phyloP scores from a whole-genome alignment of 2,797 vertebrate species.

The Scarus forsteni region DNA sequence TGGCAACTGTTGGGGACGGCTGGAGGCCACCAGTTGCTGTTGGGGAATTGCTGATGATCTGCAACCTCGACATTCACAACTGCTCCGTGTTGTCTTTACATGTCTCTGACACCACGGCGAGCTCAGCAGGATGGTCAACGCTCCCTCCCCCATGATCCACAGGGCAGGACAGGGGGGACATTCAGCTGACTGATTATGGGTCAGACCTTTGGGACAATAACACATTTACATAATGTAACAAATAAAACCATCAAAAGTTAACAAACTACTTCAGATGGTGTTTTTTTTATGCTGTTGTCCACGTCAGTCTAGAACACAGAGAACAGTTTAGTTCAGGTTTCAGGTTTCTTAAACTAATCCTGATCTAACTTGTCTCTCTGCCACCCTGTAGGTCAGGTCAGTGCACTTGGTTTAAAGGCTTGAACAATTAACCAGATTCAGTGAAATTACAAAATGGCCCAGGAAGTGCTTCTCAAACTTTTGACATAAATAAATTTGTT shows the following conservation, averaged over 20 bases:
- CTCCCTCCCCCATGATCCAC: slow-evolving; percentile 26
- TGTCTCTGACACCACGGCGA: slow-evolving; percentile 59
- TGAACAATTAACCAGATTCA: too few species aligned
- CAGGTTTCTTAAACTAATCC: too few species aligned
- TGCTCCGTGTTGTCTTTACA: slow-evolving; percentile 75
- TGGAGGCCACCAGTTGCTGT: slow-evolving; percentile 79
- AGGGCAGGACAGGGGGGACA: slow-evolving; percentile 35
- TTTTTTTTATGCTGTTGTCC: not conserved
- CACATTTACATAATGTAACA: not conserved
- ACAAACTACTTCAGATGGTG: not conserved
- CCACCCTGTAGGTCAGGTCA: too few species aligned
- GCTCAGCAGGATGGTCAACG: slow-evolving; percentile 45
- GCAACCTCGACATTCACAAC: slow-evolving; percentile 68
- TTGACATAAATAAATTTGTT: too few species aligned
- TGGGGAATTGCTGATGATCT: slow-evolving; percentile 78
- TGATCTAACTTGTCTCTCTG: too few species aligned
- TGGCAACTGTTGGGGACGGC: slow-evolving; percentile 73
- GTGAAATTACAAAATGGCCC: too few species aligned
- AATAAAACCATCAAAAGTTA: not conserved
- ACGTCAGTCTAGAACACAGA: too few species aligned
- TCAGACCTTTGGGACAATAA: slow-evolving; percentile 1
- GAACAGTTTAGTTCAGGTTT: too few species aligned
- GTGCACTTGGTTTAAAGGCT: too few species aligned
- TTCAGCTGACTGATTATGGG: slow-evolving; percentile 2
- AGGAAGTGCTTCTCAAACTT: too few species aligned